Percentiles rank a stretch among this genome's conserved stretches.
These are phyloP conservation scores for Sitodiplosis mosellana DNA, from an alignment of 1,140 invertebrate genomes.

Conservation along the genomic window DNA sequence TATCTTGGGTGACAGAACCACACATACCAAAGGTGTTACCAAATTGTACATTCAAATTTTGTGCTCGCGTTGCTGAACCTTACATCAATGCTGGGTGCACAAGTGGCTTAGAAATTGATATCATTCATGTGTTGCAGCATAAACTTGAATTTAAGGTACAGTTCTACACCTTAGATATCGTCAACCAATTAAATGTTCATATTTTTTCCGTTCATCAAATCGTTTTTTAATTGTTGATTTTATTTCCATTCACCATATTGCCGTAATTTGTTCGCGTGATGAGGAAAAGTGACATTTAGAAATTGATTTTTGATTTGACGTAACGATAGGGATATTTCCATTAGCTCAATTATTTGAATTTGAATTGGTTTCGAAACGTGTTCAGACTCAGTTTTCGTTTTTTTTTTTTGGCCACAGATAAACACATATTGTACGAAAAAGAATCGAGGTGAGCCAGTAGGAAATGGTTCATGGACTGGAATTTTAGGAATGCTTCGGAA, in stretches of 20 bases:
- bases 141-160: constrained; percentile 12
- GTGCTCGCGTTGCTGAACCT: constrained; percentile 16
- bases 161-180: neutral
- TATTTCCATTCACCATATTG: no score
- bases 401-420: constrained; percentile 5
- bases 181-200: no score
- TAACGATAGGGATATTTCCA: no score
- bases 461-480: constrained; percentile 25
- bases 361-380: no score
- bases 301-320: no score
- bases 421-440: constrained; percentile 30
- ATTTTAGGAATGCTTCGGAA: constrained; percentile 21
- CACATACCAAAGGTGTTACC: neutral
- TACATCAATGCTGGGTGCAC: constrained; percentile 18
- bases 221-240: no score
- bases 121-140: constrained; percentile 16
- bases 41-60: constrained; percentile 20
- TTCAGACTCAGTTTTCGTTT: no score
- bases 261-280: no score
- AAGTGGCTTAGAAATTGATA: constrained; percentile 16
- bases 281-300: no score
- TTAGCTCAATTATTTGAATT: no score
- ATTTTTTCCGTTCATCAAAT: no score
- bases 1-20: neutral
- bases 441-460: constrained; percentile 27